Base-by-base conservation (phyloP, 2,797 vertebrate genomes). In the Carcharodon carcharias region DNA sequence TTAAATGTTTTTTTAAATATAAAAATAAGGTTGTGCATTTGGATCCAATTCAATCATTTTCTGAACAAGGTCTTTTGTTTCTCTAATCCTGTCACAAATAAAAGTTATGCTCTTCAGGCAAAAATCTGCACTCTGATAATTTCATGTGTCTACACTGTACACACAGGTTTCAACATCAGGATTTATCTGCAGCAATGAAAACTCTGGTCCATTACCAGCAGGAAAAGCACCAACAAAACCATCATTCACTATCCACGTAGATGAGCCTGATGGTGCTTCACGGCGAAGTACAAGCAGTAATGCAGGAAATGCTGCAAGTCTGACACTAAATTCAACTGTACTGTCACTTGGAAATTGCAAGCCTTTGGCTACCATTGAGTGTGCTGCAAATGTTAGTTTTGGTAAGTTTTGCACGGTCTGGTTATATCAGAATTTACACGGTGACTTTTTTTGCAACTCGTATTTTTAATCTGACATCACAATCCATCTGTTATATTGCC, bases 331-430 rank as follows among this genome's bases (percentile, higher is more conserved):
- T 40, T 97, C 98, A 50, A 97, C 98, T 0, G 97, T 98, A 65
- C 82, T 98, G 4, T 96, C 97, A 73, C 97, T 99, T 5, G 98
- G 97, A 16, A 96, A 96, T 61, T 97, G 99, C 82, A 98, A 98
- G 97, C 99, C 99, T 0, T 97, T 99, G 96, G 98, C 98, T 4
- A 97, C 98, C 4, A 97, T 99, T 28, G 97, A 98, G 18, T 97
- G 97, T 16, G 97, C 98, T 0, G 98, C 99, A 98, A 99, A 99
- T 96, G 97, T 98, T 96, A 98, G 98, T 97, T 98, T 98, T 96
- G 99, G 99, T 99, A 97, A 56, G 98, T 97, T 23, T 80, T 77
- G 35, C 21, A n/a, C 92, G 6, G 35, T 31, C 31, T 65, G 5
- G 31, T 67, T 93, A n/a, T 31, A 35, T 56, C 88, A 77, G 67